Conservation (phyloP, 2,888 invertebrate genomes). For the Unio pictorum region DNA sequence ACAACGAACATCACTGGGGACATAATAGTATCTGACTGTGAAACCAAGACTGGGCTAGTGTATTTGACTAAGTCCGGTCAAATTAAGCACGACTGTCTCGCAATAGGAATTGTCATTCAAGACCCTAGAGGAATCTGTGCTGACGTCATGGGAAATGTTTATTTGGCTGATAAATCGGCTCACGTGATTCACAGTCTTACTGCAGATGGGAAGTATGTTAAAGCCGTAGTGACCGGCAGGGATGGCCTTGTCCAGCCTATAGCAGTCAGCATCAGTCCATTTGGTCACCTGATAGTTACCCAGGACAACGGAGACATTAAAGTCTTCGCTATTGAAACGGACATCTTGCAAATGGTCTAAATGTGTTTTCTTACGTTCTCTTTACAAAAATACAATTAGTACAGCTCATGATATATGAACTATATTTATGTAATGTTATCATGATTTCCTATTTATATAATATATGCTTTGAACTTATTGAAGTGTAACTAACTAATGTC, state of each 20-base stretch:
- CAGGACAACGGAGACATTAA: slow-evolving; percentile 52
- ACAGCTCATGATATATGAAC: no score
- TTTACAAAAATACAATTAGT: no score
- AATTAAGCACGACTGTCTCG: slow-evolving; percentile 37
- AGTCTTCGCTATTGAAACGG: slow-evolving; percentile 33
- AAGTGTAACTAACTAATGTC: no score
- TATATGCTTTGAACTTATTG: no score
- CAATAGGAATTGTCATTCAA: slow-evolving; percentile 35
- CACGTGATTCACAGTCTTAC: slow-evolving; percentile 43
- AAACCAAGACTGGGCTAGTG: slow-evolving; percentile 45
- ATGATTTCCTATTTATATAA: no score
- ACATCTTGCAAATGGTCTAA: no score
- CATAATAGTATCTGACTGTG: slow-evolving; percentile 48
- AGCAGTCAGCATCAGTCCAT: slow-evolving; percentile 50
- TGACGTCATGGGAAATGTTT: slow-evolving; percentile 41
- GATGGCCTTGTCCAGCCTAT: slow-evolving; percentile 46
- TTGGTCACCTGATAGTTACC: slow-evolving; percentile 48
- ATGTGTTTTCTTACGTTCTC: no score
- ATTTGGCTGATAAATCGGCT: slow-evolving; percentile 48
- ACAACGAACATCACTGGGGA: slow-evolving; percentile 38
- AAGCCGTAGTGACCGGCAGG: slow-evolving; percentile 33
- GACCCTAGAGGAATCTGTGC: slow-evolving; percentile 49
- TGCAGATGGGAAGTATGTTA: slow-evolving; percentile 42
- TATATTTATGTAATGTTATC: no score
- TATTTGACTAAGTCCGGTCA: slow-evolving; percentile 39